A percentile compares a stretch with the other conserved stretches of the same genome.
These are phyloP conservation scores for Neodiprion virginianus DNA, from an alignment of 1,140 invertebrate genomes.

Conservation along the genomic window DNA sequence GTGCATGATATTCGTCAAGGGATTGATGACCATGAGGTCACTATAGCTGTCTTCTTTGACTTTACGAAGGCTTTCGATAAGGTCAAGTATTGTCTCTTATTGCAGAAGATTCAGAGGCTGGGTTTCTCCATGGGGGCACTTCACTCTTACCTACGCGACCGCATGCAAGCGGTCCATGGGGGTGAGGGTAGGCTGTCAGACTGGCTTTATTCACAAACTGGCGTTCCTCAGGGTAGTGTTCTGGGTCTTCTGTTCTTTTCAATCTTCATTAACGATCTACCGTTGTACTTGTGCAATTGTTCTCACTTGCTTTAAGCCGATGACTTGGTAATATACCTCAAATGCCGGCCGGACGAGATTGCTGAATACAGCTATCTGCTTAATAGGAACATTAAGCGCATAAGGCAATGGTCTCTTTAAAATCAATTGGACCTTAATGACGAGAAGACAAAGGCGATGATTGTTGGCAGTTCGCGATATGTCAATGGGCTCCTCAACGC, in stretches of 20 bases:
- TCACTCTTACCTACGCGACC: conserved; percentile 19
- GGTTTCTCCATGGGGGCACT: conserved; percentile 13
- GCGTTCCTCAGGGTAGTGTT: conserved; percentile 23
- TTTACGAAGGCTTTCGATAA: conserved; percentile 25
- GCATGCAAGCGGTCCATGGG: conserved; percentile 21
- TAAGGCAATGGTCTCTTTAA: neutral
- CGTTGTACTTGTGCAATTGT: neutral
- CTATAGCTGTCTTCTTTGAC: conserved; percentile 20
- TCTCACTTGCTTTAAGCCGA: neutral
- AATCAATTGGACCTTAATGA: neutral
- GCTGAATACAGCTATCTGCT: neutral
- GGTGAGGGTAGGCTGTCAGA: neutral
- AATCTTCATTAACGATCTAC: conserved; percentile 24
- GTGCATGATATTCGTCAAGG: conserved; percentile 5
- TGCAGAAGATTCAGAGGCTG: conserved; percentile 18
- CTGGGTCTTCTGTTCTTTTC: conserved; percentile 21
- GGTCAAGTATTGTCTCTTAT: conserved; percentile 18
- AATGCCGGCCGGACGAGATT: neutral
- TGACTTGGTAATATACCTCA: conserved; percentile 7
- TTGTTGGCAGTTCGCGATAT: neutral
- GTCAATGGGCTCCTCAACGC: neutral
- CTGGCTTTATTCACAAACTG: neutral
- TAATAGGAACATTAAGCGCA: neutral
- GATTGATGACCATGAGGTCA: neutral
- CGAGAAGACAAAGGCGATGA: neutral